phyloP scores from a whole-genome alignment of 1,140 invertebrate genomes.

The Mycetomoellerius zeteki region DNA sequence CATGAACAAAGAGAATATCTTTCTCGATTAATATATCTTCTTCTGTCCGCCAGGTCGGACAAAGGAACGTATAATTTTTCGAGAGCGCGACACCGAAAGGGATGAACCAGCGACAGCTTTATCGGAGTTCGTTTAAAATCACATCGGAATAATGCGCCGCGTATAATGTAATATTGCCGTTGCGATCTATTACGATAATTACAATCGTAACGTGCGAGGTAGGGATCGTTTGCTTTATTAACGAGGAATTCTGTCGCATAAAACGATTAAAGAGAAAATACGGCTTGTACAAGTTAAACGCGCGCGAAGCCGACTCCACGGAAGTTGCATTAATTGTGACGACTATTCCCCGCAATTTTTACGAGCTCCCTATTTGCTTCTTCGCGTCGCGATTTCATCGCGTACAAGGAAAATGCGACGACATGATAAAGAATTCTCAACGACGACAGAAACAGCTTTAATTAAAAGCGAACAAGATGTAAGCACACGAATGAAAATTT shows the following conservation, averaged over 20 bases:
- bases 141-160: neutral
- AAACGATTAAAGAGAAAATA: neutral
- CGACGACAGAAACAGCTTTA: conserved; percentile 23
- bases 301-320: neutral
- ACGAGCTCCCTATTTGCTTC: neutral
- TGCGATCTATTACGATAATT: conserved; percentile 14
- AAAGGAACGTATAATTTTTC: conserved; percentile 53
- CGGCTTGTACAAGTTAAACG: neutral
- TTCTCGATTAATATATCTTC: conserved; percentile 35
- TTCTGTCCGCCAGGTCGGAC: conserved; percentile 25
- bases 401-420: conserved; percentile 12
- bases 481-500: neutral
- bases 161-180: conserved; percentile 29
- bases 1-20: conserved; percentile 36
- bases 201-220: neutral
- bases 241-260: neutral
- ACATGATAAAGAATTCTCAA: conserved; percentile 49
- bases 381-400: conserved; percentile 1
- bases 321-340: conserved; percentile 40
- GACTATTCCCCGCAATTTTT: conserved; percentile 3
- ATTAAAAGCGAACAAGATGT: conserved; percentile 24
- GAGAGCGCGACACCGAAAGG: neutral
- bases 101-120: conserved; percentile 7
- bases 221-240: neutral
- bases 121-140: conserved; percentile 19